Conservation (phyloP, 2,113 vertebrate genomes). For the Oryzias melastigma region DNA sequence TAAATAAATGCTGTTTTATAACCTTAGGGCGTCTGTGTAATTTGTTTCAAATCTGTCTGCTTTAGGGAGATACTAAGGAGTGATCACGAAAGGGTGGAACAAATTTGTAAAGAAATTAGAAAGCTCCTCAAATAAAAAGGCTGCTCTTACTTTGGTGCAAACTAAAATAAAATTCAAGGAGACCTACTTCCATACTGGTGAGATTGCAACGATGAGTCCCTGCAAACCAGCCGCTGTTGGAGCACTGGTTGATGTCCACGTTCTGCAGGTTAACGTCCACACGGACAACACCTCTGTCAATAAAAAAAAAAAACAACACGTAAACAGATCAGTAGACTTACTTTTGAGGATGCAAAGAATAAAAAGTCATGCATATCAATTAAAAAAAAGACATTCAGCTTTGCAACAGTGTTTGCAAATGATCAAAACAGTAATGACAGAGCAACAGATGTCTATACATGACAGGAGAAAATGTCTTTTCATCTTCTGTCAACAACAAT, state of each 20-base stretch:
- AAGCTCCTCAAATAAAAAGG: not conserved
- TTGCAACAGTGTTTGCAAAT: no score
- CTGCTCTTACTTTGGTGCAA: not conserved
- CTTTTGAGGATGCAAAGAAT: no score
- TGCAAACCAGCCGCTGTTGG: slow-evolving; percentile 92
- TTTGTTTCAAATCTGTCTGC: no score
- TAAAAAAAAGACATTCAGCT: not conserved
- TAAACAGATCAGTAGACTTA: not conserved
- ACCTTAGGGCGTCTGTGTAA: no score
- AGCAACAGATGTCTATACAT: no score
- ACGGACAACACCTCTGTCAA: slow-evolving; percentile 88
- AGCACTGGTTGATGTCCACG: slow-evolving; percentile 96
- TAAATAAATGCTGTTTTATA: no score
- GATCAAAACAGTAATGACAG: no score
- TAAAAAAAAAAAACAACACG: not conserved
- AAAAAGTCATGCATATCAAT: not conserved
- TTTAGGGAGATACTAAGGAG: no score
- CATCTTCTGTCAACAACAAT: no score
- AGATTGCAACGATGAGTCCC: slow-evolving; percentile 95
- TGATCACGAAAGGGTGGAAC: no score
- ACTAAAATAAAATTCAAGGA: not conserved
- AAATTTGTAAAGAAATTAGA: no score
- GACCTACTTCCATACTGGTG: slow-evolving; percentile 91
- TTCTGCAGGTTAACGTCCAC: slow-evolving; percentile 96
- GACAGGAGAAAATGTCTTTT: no score